Percentiles rank a stretch among this genome's conserved stretches.
These are phyloP conservation scores for Malurus cyaneus DNA, from an alignment of 2,113 vertebrate genomes.

Conservation along the genomic window DNA sequence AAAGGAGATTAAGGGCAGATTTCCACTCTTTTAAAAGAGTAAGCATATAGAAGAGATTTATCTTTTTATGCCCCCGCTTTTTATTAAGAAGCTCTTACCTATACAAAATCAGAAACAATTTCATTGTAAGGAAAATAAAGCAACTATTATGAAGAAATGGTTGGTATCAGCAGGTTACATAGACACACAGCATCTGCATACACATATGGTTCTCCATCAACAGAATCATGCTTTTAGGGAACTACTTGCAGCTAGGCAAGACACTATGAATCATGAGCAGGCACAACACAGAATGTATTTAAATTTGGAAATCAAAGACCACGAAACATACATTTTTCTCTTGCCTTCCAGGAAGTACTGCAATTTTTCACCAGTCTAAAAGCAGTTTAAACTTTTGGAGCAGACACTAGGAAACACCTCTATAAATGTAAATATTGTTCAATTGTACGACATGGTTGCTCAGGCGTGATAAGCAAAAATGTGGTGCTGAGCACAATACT, in stretches of 20 bases:
- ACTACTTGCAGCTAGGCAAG: slow-evolving; percentile 66
- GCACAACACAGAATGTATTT: slow-evolving; percentile 63
- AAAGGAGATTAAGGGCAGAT: not conserved
- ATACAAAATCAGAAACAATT: not conserved
- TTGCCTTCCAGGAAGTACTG: slow-evolving; percentile 23
- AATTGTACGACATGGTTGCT: not conserved
- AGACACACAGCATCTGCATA: slow-evolving; percentile 65
- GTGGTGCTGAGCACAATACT: not conserved
- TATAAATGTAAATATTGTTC: not conserved
- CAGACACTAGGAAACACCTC: slow-evolving; percentile 1
- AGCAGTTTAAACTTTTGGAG: slow-evolving; percentile 16
- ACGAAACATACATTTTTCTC: slow-evolving; percentile 49
- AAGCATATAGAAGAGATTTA: not conserved
- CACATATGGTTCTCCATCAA: slow-evolving; percentile 61
- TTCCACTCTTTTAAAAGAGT: not conserved
- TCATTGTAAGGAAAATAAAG: slow-evolving; percentile 17
- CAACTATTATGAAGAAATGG: slow-evolving; percentile 11
- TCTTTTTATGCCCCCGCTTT: not conserved
- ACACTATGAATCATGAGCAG: slow-evolving; percentile 65
- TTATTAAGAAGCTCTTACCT: not conserved
- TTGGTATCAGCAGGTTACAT: slow-evolving; percentile 64
- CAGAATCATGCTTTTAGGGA: slow-evolving; percentile 61
- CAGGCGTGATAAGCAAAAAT: not conserved
- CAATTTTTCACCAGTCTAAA: not conserved
- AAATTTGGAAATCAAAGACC: slow-evolving; percentile 64